Percentiles rank a stretch among this genome's conserved stretches.
These are phyloP conservation scores for Chiroxiphia lanceolata DNA, from an alignment of 2,797 vertebrate species.

Conservation along the genomic window DNA sequence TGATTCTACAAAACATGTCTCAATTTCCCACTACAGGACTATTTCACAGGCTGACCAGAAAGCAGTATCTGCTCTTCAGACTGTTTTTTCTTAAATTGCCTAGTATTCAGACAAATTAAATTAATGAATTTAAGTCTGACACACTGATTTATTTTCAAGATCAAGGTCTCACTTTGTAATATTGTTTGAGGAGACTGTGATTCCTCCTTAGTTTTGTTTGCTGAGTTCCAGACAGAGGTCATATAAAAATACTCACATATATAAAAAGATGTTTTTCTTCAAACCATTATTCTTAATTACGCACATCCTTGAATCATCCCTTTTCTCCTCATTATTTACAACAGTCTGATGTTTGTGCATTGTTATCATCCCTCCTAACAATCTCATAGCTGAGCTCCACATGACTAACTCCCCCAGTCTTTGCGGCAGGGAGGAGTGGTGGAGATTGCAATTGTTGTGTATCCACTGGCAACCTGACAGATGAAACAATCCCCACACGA, in stretches of 20 bases:
- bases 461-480: conserved; percentile 33
- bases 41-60: background rate
- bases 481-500: background rate
- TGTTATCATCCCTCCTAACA: background rate
- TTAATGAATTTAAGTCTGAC: conserved; percentile 21
- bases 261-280: background rate
- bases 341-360: background rate
- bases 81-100: conserved; percentile 1
- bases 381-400: background rate
- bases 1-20: background rate
- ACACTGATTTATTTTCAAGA: conserved; percentile 27
- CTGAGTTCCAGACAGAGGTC: background rate
- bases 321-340: background rate
- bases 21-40: background rate
- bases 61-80: background rate
- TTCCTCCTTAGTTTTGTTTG: background rate
- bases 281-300: background rate
- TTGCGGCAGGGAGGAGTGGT: background rate
- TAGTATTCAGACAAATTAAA: conserved; percentile 30
- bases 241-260: background rate
- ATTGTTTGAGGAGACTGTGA: background rate
- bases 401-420: conserved; percentile 33
- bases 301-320: background rate
- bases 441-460: background rate
- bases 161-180: background rate